phyloP scores from a whole-genome alignment of 2,113 vertebrate genomes.

The Cervus canadensis region DNA sequence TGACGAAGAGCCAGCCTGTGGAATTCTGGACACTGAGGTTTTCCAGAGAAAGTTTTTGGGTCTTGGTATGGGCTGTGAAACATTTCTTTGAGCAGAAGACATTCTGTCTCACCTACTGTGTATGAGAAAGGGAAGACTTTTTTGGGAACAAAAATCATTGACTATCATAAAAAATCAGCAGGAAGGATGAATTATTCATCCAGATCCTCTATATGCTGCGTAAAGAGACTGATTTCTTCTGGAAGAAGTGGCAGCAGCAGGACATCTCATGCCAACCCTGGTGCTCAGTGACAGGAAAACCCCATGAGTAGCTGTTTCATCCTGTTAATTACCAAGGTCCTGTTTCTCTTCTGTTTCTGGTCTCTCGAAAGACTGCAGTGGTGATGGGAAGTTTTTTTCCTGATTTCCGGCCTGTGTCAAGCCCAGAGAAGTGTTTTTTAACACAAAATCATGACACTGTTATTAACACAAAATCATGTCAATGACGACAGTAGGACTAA shows the following conservation, averaged over 20 bases:
- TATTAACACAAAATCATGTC: neutral
- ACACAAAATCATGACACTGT: neutral
- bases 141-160: neutral
- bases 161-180: neutral
- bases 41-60: neutral
- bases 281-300: fast-evolving
- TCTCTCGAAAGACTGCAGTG: neutral
- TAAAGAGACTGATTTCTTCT: neutral
- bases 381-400: neutral
- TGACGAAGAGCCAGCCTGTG: neutral
- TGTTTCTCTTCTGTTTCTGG: neutral
- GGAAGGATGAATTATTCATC: too few relatives aligned
- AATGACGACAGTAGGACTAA: fast-evolving
- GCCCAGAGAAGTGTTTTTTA: neutral
- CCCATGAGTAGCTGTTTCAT: neutral
- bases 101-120: too few relatives aligned
- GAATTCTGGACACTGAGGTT: neutral
- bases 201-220: neutral
- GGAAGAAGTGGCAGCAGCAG: neutral
- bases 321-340: neutral
- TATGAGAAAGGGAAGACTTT: neutral
- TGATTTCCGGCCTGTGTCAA: neutral
- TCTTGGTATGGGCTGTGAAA: neutral
- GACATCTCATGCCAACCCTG: fast-evolving
- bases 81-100: neutral